Evolutionary conservation across 2,888 invertebrate genomes (phyloP), one percentile per base, ranked within the genome.

Genomic region (Microchrysa polita): DNA sequence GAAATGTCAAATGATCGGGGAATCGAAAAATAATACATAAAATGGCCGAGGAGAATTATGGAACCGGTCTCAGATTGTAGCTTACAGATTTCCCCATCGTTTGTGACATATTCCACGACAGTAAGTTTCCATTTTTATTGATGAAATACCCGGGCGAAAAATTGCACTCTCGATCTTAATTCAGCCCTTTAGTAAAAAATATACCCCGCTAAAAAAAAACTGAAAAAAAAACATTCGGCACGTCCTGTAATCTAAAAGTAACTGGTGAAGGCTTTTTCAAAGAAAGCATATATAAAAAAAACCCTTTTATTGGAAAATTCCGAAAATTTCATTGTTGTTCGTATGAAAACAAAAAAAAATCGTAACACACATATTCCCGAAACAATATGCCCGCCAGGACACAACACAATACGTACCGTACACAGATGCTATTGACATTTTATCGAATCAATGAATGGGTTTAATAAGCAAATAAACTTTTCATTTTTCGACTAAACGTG

Each of bases 391-490:
- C 12, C 12, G 48, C n/a, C n/a, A n/a, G 16, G 12, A 10, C 48
- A 2, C 48, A 48, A 48, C 12, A 12, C n/a, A n/a, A 10, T 7
- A 10, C 48, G 5, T 12, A 48, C 4, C 12, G 4, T n/a, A 48
- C 48, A 55, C 55, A 55, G 55, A 55, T 55, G 55, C 55, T 55
- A 55, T 55, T 20, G 55, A 55, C 55, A 55, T 20, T 20, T 55
- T 55, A 5, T 20, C 55, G 22, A 55, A 55, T 55, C 55, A 55
- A 55, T 34, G 27, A 34, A 34, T 55, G 55, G 55, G 55, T 55
- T 55, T 55, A 55, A 55, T 55, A 55, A 55, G 55, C 55, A 55
- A 55, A 55, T 55, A 55, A 55, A 55, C 55, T 55, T 55, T 55
- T 55, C 55, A 55, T 20, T 16, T 34, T 48, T n/a, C 48, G 16